phyloP scores from a whole-genome alignment of 1,140 invertebrate species.

The Drosophila sulfurigaster region DNA sequence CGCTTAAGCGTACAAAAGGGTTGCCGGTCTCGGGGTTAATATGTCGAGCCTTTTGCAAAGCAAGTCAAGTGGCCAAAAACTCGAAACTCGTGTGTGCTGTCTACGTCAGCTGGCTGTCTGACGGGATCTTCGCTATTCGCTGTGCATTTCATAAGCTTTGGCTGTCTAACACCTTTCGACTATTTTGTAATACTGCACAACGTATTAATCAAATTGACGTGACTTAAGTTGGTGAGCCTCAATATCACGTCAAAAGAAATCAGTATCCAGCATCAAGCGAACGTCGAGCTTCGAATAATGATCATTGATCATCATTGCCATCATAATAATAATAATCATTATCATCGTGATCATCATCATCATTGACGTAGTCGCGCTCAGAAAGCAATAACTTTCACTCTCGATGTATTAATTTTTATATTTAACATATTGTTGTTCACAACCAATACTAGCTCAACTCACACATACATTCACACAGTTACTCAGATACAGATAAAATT shows the following conservation, averaged over 20 bases:
- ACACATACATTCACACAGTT: constrained; percentile 7
- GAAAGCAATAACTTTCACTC: constrained; percentile 84
- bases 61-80: constrained; percentile 12
- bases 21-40: constrained; percentile 13
- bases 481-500: constrained; percentile 34
- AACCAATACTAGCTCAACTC: constrained; percentile 53
- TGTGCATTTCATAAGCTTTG: constrained; percentile 58
- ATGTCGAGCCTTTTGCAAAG: constrained; percentile 14
- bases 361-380: constrained; percentile 61
- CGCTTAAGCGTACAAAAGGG: constrained; percentile 21
- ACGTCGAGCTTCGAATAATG: constrained; percentile 9
- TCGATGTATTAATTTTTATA: constrained; percentile 84
- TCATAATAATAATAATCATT: constrained; percentile 34
- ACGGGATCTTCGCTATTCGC: constrained; percentile 10
- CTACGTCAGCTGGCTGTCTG: background rate
- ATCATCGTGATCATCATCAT: constrained; percentile 47
- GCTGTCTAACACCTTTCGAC: constrained; percentile 48
- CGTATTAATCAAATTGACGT: constrained; percentile 78
- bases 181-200: constrained; percentile 74
- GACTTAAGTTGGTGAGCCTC: constrained; percentile 51
- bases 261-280: constrained; percentile 38
- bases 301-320: constrained; percentile 32
- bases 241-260: constrained; percentile 67
- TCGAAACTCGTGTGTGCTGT: background rate
- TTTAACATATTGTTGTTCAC: constrained; percentile 82